phyloP scores from a whole-genome alignment of 2,113 vertebrate genomes.

The Garra rufa region DNA sequence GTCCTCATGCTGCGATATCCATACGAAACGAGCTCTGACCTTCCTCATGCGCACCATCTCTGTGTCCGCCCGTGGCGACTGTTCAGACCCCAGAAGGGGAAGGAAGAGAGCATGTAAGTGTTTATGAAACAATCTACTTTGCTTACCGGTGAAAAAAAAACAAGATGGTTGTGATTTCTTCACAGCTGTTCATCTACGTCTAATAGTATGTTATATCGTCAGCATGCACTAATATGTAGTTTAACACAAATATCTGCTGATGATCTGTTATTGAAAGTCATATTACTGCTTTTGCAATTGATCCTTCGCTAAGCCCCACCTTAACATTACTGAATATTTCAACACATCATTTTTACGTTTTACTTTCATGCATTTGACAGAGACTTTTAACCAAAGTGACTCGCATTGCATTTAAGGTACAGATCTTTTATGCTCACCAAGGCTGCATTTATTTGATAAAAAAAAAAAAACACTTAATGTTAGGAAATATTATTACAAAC shows the following conservation, averaged over 20 bases:
- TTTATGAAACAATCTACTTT: neutral
- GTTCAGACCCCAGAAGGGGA: conserved; percentile 77
- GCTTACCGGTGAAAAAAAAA: too few species aligned
- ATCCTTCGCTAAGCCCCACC: neutral
- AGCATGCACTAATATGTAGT: neutral
- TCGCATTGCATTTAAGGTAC: neutral
- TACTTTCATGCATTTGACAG: neutral
- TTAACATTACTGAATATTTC: neutral
- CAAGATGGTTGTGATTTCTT: neutral
- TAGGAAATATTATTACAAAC: neutral
- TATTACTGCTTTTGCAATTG: neutral
- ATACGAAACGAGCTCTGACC: conserved; percentile 79
- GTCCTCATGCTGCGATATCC: conserved; percentile 49
- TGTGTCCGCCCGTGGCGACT: conserved; percentile 85
- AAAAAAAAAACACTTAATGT: too few species aligned
- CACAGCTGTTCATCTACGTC: neutral
- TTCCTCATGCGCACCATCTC: conserved; percentile 94
- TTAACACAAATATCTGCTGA: neutral
- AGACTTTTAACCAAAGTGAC: neutral
- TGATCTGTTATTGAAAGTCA: neutral
- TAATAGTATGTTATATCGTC: neutral
- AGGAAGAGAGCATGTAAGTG: conserved; percentile 58
- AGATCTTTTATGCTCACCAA: neutral
- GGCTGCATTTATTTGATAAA: too few species aligned
- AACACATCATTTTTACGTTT: neutral